These are phyloP conservation scores for Poecilia picta DNA, from an alignment of 2,797 vertebrate species.

Conservation along the genomic window DNA sequence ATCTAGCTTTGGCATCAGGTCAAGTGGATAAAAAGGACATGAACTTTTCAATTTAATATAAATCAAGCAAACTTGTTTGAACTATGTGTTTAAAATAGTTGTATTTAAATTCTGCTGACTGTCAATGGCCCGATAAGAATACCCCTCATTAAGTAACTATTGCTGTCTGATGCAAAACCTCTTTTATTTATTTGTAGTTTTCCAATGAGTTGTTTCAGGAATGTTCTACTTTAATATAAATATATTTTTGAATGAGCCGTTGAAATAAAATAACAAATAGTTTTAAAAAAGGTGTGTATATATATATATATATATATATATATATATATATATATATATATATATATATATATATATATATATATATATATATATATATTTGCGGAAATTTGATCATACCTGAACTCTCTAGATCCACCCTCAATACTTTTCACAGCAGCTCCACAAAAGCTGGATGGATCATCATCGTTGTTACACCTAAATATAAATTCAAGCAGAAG, in stretches of 20 bases:
- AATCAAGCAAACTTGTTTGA: constrained; percentile 1
- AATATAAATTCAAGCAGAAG: constrained; percentile 13
- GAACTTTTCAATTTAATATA: too few species aligned
- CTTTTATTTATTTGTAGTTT: constrained; percentile 32
- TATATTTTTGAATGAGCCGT: constrained; percentile 14
- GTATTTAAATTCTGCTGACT: constrained; percentile 8
- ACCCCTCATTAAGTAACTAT: background rate
- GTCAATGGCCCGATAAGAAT: constrained; percentile 9
- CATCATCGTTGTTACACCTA: constrained; percentile 3
- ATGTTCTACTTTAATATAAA: constrained; percentile 26
- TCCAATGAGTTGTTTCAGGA: constrained; percentile 12
- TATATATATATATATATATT: background rate
- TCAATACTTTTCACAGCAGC: constrained; percentile 18
- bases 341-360: too few species aligned
- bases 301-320: too few species aligned
- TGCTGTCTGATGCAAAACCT: background rate
- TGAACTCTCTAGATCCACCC: constrained; percentile 19
- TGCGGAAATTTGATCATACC: background rate
- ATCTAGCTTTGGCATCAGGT: too few species aligned
- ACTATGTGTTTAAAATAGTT: background rate
- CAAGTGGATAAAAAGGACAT: too few species aligned
- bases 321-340: too few species aligned
- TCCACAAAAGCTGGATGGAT: constrained; percentile 30
- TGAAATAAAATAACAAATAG: constrained; percentile 10
- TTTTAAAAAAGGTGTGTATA: background rate